Evolutionary conservation across 2,888 invertebrate species (phyloP), one percentile per base, ranked within the genome.

Genomic region (Lepidocyrtoides sp.): DNA sequence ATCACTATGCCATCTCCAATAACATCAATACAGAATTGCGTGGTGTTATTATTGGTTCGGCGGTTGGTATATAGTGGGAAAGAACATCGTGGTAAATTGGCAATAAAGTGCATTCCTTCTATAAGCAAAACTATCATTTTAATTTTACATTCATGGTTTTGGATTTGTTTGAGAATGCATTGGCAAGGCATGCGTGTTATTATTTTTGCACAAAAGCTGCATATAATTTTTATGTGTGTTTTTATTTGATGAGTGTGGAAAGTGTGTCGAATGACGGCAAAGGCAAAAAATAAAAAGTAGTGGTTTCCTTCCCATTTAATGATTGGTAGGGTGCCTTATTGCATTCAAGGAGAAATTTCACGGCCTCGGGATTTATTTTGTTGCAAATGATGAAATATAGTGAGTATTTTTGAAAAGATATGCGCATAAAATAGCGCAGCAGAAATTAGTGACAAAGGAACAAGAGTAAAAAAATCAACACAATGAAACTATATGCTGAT

Each of bases 201-300:
- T 60, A 60, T 23, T 7, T 14, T 14, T 14, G 26, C n/a, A n/a
- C n/a, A n/a, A n/a, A n/a, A n/a, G n/a, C n/a, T n/a, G n/a, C n/a
- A n/a, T n/a, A n/a, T n/a, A n/a, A n/a, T 26, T 60, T 20, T 60
- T 26, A 60, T 60, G 0, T 5, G 2, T 5, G 20, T 60, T 23
- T 60, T 26, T 60, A 60, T 60, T 60, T 60, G 26, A 26, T 23
- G 60, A 26, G 60, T 79, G 48, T 79, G 48, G 79, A 88, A 88
- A 88, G 88, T 88, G 88, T 88, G 88, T 81, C 88, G 88, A 88
- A 88, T 36, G 36, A 36, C 8, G 44, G 8, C 14, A 8, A 44
- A 12, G 44, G 44, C 44, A 44, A 44, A 44, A 44, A 44, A 44
- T 44, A 44, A 60, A 20, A 17, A 54, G n/a, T 54, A 17, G 26